These are phyloP conservation scores for Cavia porcellus DNA, from an alignment of 2,113 vertebrate genomes.

Conservation along the genomic window DNA sequence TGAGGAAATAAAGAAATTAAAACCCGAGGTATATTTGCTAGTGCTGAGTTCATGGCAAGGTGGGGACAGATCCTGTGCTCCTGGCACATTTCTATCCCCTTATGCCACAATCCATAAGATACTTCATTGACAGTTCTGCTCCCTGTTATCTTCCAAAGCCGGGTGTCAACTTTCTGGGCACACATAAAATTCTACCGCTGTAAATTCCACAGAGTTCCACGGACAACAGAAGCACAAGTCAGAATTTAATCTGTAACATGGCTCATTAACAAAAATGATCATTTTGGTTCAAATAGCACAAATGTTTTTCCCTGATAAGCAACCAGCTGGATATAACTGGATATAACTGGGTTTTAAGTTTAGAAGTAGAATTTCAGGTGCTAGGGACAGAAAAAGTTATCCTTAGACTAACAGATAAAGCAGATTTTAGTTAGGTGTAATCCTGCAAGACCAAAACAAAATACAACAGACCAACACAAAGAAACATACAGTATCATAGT, in stretches of 20 bases:
- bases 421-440: not conserved
- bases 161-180: slow-evolving; percentile 49
- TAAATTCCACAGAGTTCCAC: slow-evolving; percentile 29
- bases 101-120: not conserved
- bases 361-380: not conserved
- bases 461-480: not conserved
- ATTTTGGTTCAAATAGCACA: slow-evolving; percentile 52
- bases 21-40: slow-evolving; percentile 16
- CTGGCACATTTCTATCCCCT: not conserved
- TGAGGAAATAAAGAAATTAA: slow-evolving; percentile 36
- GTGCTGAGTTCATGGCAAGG: not conserved
- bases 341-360: not conserved
- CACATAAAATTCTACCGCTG: slow-evolving; percentile 60
- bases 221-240: slow-evolving; percentile 3
- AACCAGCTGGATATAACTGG: not conserved
- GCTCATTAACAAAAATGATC: slow-evolving; percentile 53
- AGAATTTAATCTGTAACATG: slow-evolving; percentile 52
- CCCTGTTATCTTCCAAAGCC: not conserved
- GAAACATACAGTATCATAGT: not conserved
- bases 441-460: not conserved
- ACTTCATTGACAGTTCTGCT: slow-evolving; percentile 43
- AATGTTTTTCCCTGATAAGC: not conserved
- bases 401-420: slow-evolving; percentile 19
- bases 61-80: not conserved
- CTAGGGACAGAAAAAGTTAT: not conserved